Base-by-base conservation (phyloP, 2,797 vertebrate species). In the Spinus olivaceus region DNA sequence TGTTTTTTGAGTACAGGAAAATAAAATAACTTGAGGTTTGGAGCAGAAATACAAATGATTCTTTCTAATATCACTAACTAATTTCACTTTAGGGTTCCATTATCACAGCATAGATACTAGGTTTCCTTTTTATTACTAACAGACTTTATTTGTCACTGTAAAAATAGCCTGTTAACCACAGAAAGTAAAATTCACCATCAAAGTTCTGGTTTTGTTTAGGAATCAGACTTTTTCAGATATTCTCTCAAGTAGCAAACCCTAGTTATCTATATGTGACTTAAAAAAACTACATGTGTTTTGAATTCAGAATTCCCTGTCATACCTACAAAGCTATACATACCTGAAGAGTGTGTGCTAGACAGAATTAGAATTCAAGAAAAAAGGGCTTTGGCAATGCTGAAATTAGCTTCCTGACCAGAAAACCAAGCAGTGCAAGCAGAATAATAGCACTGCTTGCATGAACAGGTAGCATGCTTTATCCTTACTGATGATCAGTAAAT, bases 101-200 rank as follows among this genome's bases (percentile, higher is more conserved):
- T 93, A 93, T 93, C 69, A 91, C 69, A 76, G 65, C 25, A 86
- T 4, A 88, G 91, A 92, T 83, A 91, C 69, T 91, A 65, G 44
- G 76, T 96, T 96, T 95, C 89, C 80, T 79, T 95, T 95, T 92
- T 97, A 96, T 92, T 96, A 89, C 64, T 88, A 94, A 46, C 86
- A 95, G 91, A 79, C 79, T 91, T 87, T 60, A 90, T 74, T 93
- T 85, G 91, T 71, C 88, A 88, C 39, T 73, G 81, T 82, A 91
- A 94, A 91, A 94, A 89, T 11, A 92, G 89, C 37, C 69, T 83
- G 84, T 86, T 94, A 95, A 96, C 90, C 92, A 94, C 88, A 89
- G 87, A 94, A 78, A 95, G 88, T 91, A 89, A 86, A 93, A 95
- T 42, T 78, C 33, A 94, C 61, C 89, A 87, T 81, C 67, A 80